A percentile compares a stretch with the other conserved stretches of the same genome.
Conservation (phyloP, 2,888 invertebrate species). For the Stegana nigrithorax region DNA sequence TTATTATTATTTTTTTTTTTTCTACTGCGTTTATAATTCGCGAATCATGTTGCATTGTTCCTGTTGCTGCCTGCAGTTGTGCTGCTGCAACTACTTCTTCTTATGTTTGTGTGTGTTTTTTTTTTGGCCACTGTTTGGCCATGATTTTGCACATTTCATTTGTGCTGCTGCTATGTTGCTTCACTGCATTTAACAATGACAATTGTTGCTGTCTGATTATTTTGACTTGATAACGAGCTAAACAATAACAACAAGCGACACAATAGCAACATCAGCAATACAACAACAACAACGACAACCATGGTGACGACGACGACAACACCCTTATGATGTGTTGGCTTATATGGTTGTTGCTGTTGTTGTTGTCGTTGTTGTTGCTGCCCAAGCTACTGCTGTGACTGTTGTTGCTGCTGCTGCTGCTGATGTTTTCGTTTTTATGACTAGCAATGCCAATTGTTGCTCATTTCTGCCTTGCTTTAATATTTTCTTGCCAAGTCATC, state of each 20-base stretch:
- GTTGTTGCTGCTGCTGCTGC: background rate
- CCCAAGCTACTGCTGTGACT: no score
- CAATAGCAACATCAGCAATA: no score
- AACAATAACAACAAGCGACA: conserved; percentile 63
- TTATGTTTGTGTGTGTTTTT: background rate
- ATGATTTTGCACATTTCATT: conserved; percentile 53
- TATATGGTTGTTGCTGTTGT: conserved; percentile 22
- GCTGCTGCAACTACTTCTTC: background rate
- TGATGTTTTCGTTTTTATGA: background rate
- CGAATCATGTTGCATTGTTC: conserved; percentile 66
- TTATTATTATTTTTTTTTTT: conserved; percentile 29
- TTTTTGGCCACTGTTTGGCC: conserved; percentile 37
- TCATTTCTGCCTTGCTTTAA: no score
- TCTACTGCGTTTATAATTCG: conserved; percentile 61
- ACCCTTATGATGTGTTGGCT: no score
- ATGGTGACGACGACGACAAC: no score
- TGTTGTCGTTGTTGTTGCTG: conserved; percentile 25
- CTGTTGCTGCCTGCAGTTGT: background rate
- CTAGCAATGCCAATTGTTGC: background rate
- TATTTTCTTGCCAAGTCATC: background rate
- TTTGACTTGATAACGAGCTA: conserved; percentile 68
- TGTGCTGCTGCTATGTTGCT: conserved; percentile 48
- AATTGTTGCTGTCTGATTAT: conserved; percentile 64
- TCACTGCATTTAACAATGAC: conserved; percentile 61
- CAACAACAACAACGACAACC: no score